Conservation (phyloP, 2,888 invertebrate genomes). For the Hypena proboscidalis region DNA sequence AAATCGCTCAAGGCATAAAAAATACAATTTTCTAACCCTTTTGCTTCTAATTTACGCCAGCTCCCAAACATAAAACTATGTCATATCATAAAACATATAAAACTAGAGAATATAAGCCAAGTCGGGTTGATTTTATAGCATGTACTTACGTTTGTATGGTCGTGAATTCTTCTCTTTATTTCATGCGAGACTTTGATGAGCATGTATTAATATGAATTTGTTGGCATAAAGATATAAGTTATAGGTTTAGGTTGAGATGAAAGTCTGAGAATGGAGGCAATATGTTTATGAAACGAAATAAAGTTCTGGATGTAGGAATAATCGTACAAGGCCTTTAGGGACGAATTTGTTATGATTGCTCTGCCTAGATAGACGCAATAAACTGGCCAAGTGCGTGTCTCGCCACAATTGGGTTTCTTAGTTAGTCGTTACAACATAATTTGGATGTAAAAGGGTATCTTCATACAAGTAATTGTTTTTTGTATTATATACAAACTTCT, state of each 20-base stretch:
- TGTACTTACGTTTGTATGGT: slow-evolving; percentile 38
- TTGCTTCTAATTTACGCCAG: slow-evolving; percentile 17
- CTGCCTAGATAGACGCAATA: no score
- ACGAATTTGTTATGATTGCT: no score
- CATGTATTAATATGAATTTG: slow-evolving; percentile 18
- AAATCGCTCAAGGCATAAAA: neutral
- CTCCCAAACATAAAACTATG: slow-evolving; percentile 46
- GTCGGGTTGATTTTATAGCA: slow-evolving; percentile 39
- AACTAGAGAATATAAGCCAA: slow-evolving; percentile 45
- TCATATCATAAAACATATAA: slow-evolving; percentile 51
- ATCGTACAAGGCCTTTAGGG: no score
- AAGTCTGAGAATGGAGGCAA: neutral
- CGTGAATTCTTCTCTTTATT: slow-evolving; percentile 39
- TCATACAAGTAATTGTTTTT: no score
- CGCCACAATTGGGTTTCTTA: no score
- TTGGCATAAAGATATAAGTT: slow-evolving; percentile 6
- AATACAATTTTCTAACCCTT: neutral
- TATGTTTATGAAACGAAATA: no score
- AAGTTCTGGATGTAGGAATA: no score
- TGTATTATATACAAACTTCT: no score
- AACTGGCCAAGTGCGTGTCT: no score
- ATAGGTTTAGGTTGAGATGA: neutral
- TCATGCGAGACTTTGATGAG: slow-evolving; percentile 28
- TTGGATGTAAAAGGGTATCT: no score
- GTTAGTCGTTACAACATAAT: no score